Evolutionary conservation across 2,113 vertebrate species (phyloP).

Genomic region (Macheiramphus alcinus): DNA sequence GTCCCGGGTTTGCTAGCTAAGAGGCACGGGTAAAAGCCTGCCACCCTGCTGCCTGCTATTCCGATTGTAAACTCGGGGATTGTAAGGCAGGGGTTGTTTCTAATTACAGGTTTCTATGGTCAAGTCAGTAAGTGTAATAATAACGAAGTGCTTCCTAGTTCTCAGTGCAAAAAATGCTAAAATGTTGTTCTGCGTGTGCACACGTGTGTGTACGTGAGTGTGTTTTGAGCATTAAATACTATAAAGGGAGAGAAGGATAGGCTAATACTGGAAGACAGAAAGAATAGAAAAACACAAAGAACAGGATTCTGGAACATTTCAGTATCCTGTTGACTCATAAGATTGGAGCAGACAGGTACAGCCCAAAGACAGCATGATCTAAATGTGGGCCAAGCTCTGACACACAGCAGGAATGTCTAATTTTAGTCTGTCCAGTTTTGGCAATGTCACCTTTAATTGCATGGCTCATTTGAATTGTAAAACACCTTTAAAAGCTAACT

Average conservation of each 20-base stretch:
- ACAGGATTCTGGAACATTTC: constrained; percentile 59
- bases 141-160: rapidly evolving
- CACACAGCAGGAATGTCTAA: constrained; percentile 55
- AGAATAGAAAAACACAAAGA: not conserved
- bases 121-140: not conserved
- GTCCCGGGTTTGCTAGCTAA: rapidly evolving
- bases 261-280: constrained; percentile 16
- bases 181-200: not conserved
- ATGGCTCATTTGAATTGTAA: constrained; percentile 66
- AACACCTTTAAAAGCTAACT: constrained; percentile 56
- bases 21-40: not conserved
- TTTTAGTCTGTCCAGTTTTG: constrained; percentile 62
- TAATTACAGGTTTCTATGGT: rapidly evolving
- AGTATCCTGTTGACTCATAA: constrained; percentile 42
- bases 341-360: constrained; percentile 67
- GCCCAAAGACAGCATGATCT: constrained; percentile 57
- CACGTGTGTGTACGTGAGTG: rapidly evolving
- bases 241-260: not conserved
- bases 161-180: not conserved
- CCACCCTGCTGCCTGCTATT: not conserved
- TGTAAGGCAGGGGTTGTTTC: not conserved
- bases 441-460: constrained; percentile 63
- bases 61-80: rapidly evolving
- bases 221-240: not conserved
- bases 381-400: constrained; percentile 46